A percentile compares a stretch with the other conserved stretches of the same genome.
Evolutionary conservation across 2,888 invertebrate genomes (phyloP).

Genomic region (Ecdyonurus torrentis): DNA sequence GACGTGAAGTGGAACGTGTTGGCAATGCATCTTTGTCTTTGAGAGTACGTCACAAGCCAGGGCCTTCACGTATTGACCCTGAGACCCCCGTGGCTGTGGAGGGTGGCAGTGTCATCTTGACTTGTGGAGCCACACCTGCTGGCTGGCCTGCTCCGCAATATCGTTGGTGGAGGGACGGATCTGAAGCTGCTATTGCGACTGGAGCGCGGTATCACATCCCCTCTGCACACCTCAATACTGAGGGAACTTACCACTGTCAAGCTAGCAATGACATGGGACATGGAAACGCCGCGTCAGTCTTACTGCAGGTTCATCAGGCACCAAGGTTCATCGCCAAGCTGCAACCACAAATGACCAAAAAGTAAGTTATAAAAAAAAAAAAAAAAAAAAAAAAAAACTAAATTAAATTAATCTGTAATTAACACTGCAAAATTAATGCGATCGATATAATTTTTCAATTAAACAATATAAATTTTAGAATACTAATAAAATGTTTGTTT

Average conservation of each 20-base stretch:
- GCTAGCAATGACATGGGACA: slow-evolving; percentile 79
- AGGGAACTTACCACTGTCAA: slow-evolving; percentile 80
- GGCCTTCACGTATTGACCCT: slow-evolving; percentile 65
- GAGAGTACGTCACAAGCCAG: slow-evolving; percentile 71
- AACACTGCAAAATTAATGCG: too few relatives aligned
- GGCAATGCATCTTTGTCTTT: slow-evolving; percentile 70
- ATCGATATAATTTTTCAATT: too few relatives aligned
- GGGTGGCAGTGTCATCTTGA: slow-evolving; percentile 57
- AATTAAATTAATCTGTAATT: too few relatives aligned
- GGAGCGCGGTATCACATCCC: slow-evolving; percentile 73
- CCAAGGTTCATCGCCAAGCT: slow-evolving; percentile 70
- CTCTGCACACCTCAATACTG: slow-evolving; percentile 67
- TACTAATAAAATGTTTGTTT: not conserved
- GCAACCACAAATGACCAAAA: slow-evolving; percentile 61
- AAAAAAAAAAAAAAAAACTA: too few relatives aligned
- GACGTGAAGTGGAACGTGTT: slow-evolving; percentile 50
- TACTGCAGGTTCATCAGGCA: slow-evolving; percentile 73
- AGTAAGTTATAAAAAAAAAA: slow-evolving; percentile 21
- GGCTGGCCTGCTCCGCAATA: slow-evolving; percentile 88
- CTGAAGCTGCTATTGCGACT: slow-evolving; percentile 46
- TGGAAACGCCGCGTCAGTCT: slow-evolving; percentile 68
- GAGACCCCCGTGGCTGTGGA: slow-evolving; percentile 72
- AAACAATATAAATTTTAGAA: not conserved
- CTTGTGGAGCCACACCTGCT: slow-evolving; percentile 72
- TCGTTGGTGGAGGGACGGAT: slow-evolving; percentile 71